A percentile compares a stretch with the other conserved stretches of the same genome.
Evolutionary conservation across 2,797 vertebrate genomes (phyloP).

Genomic region (Lithobates pipiens): DNA sequence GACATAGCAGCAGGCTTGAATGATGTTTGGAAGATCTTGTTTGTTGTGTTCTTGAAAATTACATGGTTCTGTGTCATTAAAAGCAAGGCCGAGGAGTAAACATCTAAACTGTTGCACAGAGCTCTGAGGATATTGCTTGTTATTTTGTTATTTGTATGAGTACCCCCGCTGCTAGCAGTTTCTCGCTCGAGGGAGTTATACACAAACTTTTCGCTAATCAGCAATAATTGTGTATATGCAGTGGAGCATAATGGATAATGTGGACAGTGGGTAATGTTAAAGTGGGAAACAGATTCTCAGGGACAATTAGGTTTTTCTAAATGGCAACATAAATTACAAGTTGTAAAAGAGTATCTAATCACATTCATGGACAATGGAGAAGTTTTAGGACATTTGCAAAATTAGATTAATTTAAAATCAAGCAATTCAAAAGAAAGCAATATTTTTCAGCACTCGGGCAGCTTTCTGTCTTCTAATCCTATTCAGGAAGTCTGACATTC

Average conservation of each 20-base stretch:
- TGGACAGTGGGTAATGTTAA: too few species aligned
- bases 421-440: too few species aligned
- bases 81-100: background rate
- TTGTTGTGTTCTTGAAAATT: conserved; percentile 12
- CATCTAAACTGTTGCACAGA: background rate
- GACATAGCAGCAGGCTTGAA: background rate
- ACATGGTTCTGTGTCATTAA: background rate
- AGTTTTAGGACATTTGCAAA: too few species aligned
- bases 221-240: background rate
- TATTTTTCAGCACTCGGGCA: too few species aligned
- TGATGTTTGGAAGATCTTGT: background rate
- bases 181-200: background rate
- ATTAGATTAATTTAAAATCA: too few species aligned
- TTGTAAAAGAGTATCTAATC: too few species aligned
- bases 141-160: background rate
- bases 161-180: background rate
- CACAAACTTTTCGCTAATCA: background rate
- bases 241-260: background rate
- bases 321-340: too few species aligned
- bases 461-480: too few species aligned
- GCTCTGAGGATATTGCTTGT: background rate
- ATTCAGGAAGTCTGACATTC: too few species aligned
- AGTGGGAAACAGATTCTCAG: too few species aligned
- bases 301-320: too few species aligned
- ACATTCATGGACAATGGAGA: too few species aligned